Base-by-base conservation (phyloP, 2,113 vertebrate species). In the Dunckerocampus dactyliophorus region DNA sequence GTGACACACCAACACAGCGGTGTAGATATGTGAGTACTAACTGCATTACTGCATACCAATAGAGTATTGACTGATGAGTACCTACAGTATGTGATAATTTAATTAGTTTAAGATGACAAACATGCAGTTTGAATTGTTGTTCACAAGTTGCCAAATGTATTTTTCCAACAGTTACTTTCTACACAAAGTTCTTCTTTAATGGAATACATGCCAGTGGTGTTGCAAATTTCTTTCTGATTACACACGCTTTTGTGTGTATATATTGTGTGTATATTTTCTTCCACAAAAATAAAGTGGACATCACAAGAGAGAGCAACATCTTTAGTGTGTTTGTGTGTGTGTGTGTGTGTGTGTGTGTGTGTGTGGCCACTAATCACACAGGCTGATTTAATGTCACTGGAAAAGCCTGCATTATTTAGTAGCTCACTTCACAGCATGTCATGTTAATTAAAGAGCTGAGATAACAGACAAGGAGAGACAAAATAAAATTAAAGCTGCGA, bases 401-500 rank as follows among this genome's bases (percentile, higher is more conserved):
- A 79, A 84, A 84, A 81, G 71, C 79, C 60, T 88, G 80, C 82
- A 88, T 88, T 87, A 88, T 87, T 88, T 87, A 87, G 85, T 61
- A 76, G 79, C 80, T 84, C 76, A 76, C 81, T 88, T 81, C 83
- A 75, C 82, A 85, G 79, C 67, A 48, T 70, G 82, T 76, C 71
- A 84, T 21, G 59, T 78, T 88, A 88, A 88, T 87, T 88, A 88
- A 87, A 87, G 71, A 79, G 75, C 78, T 79, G 71, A 79, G 80
- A 84, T 83, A 87, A 82, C 75, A 17, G 12, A 21, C 59, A 8
- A n/a, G 34, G 63, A 58, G 57, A n/a, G 37, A 24, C 22, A 46
- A 45, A 24, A 69, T 53, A 39, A 57, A 56, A 64, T 59, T 28
- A 31, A 62, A 28, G 24, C 24, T 2, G 24, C 5, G 24, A 28